Conservation (phyloP, 1,140 invertebrate genomes). For the Diachasma alloeum region DNA sequence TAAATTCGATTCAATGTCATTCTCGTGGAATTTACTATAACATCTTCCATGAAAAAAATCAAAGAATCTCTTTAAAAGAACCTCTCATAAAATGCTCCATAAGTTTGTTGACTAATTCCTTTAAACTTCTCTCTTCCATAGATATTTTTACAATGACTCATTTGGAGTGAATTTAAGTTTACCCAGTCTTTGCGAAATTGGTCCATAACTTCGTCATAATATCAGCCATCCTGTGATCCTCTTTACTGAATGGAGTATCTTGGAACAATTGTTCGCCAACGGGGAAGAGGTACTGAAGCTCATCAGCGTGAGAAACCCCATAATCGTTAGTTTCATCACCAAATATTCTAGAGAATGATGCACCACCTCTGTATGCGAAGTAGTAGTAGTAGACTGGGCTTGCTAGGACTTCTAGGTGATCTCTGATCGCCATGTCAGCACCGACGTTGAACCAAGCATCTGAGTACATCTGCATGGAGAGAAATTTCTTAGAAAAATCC, state of each 20-base stretch:
- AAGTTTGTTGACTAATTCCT: too few relatives aligned
- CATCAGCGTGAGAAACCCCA: conserved; percentile 78
- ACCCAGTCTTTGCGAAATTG: conserved; percentile 76
- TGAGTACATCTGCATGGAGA: conserved; percentile 70
- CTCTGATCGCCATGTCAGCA: conserved; percentile 67
- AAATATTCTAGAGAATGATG: conserved; percentile 76
- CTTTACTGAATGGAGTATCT: conserved; percentile 55
- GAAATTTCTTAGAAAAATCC: background rate
- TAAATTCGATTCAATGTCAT: too few relatives aligned
- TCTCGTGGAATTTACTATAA: too few relatives aligned
- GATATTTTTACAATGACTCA: background rate
- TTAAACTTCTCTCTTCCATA: too few relatives aligned
- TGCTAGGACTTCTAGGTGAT: conserved; percentile 57
- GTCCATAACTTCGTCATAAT: conserved; percentile 73
- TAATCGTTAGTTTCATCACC: conserved; percentile 70
- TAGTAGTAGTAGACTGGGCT: conserved; percentile 73
- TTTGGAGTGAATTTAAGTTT: conserved; percentile 35
- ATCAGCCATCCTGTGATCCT: conserved; percentile 64
- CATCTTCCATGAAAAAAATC: too few relatives aligned
- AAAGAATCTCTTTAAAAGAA: too few relatives aligned
- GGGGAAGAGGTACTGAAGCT: conserved; percentile 77
- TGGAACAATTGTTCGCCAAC: conserved; percentile 69
- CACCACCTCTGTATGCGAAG: conserved; percentile 71
- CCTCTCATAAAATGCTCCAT: too few relatives aligned
- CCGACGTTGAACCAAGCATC: conserved; percentile 74